phyloP scores from a whole-genome alignment of 2,113 vertebrate genomes.

The Serilophus lunatus region DNA sequence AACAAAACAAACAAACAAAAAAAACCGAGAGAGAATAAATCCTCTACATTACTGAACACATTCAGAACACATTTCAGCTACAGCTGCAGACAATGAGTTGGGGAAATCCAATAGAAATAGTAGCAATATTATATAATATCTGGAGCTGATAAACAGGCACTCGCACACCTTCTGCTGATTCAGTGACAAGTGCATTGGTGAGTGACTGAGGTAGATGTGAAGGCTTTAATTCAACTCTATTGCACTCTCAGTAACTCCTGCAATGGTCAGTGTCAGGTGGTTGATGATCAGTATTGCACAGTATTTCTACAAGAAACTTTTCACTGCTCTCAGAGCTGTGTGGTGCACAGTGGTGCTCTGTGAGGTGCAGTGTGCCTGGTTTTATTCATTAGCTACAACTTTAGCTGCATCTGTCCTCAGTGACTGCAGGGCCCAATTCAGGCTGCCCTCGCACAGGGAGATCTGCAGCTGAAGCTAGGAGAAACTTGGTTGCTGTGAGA shows the following conservation, averaged over 20 bases:
- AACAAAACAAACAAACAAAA: background rate
- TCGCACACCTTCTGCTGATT: background rate
- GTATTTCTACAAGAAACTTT: background rate
- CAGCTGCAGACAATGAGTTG: background rate
- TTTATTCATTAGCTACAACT: background rate
- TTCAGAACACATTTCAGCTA: background rate
- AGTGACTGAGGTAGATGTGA: background rate
- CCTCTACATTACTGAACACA: background rate
- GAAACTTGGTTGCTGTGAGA: background rate
- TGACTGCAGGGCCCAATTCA: background rate
- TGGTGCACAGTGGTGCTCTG: background rate
- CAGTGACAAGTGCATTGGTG: background rate
- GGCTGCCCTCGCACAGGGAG: background rate
- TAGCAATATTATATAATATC: background rate
- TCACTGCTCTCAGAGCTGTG: background rate
- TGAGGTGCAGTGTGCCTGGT: rapidly evolving
- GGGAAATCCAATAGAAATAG: background rate
- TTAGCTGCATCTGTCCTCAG: background rate
- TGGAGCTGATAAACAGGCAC: background rate
- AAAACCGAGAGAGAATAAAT: background rate
- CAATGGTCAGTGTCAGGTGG: background rate
- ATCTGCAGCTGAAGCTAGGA: background rate
- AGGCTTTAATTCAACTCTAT: background rate
- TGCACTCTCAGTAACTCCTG: background rate
- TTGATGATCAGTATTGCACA: background rate